Percentiles rank a stretch among this genome's conserved stretches.
These are phyloP conservation scores for Bovichtus variegatus DNA, from an alignment of 2,797 vertebrate genomes.

Conservation along the genomic window DNA sequence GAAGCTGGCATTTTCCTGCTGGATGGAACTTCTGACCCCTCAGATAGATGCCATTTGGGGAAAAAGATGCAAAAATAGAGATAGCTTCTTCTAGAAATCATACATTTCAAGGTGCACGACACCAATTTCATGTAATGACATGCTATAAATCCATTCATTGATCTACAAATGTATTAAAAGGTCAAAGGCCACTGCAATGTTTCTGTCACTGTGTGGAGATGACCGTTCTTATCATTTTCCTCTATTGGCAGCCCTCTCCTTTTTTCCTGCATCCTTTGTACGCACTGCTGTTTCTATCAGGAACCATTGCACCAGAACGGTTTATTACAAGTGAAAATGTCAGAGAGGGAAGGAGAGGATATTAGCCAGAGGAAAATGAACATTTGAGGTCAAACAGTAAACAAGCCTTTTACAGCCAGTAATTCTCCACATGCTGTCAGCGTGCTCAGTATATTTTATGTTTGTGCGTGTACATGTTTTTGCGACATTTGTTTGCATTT, in stretches of 20 bases:
- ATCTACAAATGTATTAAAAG: constrained; percentile 25
- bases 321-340: constrained; percentile 57
- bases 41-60: constrained; percentile 14
- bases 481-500: not conserved
- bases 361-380: constrained; percentile 47
- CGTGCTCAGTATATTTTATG: not conserved
- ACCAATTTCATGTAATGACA: constrained; percentile 12
- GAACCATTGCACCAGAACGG: constrained; percentile 45
- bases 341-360: constrained; percentile 30
- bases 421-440: not conserved
- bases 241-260: not conserved
- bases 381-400: constrained; percentile 7
- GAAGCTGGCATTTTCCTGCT: constrained; percentile 15
- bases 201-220: constrained; percentile 17
- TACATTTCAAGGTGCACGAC: not conserved
- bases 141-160: constrained; percentile 27
- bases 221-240: not conserved
- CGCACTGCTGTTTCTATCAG: constrained; percentile 37
- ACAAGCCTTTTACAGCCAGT: constrained; percentile 5
- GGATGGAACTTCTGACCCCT: constrained; percentile 15
- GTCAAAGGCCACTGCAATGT: constrained; percentile 31
- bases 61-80: constrained; percentile 14
- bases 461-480: not conserved
- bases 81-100: not conserved
- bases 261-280: not conserved